These are phyloP conservation scores for Zaprionus camerounensis DNA, from an alignment of 1,140 invertebrate species.

Conservation along the genomic window DNA sequence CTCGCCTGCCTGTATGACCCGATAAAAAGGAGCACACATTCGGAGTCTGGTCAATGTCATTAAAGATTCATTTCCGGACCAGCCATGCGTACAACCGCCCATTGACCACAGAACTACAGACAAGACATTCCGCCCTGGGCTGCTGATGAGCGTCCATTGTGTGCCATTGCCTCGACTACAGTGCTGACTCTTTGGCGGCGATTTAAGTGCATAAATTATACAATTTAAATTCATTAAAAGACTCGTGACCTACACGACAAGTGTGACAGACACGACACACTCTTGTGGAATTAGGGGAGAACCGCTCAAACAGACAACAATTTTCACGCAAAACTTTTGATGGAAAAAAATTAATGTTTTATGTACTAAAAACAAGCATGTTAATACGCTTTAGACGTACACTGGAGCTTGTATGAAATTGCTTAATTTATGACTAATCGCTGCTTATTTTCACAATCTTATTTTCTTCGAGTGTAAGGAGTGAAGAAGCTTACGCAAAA, in stretches of 20 bases:
- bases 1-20: neutral
- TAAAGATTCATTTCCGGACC: constrained; percentile 76
- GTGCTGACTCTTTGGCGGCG: constrained; percentile 34
- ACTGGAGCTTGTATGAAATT: neutral
- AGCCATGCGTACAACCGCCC: constrained; percentile 65
- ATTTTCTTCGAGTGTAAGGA: constrained; percentile 14
- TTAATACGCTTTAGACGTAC: neutral
- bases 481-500: constrained; percentile 10
- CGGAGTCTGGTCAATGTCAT: constrained; percentile 67
- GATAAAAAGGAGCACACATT: constrained; percentile 33
- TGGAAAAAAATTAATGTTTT: neutral
- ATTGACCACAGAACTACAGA: constrained; percentile 53
- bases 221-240: constrained; percentile 76
- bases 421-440: neutral
- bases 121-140: constrained; percentile 21
- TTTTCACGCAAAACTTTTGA: constrained; percentile 8
- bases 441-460: neutral
- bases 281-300: constrained; percentile 47
- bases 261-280: constrained; percentile 26
- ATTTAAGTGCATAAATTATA: constrained; percentile 66
- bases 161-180: constrained; percentile 13
- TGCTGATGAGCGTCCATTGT: constrained; percentile 71
- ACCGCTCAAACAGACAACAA: constrained; percentile 32
- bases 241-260: constrained; percentile 59
- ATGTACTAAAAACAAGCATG: neutral